Percentiles rank a stretch among this genome's conserved stretches.
phyloP scores from a whole-genome alignment of 2,797 vertebrate genomes.

The Esox masquinongy region DNA sequence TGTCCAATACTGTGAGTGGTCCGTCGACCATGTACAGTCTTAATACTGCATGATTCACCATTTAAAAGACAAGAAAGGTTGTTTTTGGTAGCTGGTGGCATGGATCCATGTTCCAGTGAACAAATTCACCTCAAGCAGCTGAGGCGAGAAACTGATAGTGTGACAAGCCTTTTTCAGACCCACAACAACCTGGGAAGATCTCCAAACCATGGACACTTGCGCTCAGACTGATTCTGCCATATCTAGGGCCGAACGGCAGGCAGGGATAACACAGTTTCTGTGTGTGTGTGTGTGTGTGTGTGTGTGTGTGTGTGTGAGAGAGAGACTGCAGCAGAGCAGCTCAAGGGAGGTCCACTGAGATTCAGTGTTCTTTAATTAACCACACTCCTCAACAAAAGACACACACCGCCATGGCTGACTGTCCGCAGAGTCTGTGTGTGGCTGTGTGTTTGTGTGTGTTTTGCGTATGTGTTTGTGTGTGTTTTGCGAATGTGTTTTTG shows the following conservation, averaged over 20 bases:
- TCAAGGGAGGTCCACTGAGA: constrained; percentile 65
- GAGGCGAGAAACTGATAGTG: background rate
- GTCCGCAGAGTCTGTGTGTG: background rate
- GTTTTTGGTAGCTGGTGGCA: background rate
- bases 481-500: too few species aligned
- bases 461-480: constrained; percentile 19
- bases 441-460: background rate
- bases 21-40: background rate
- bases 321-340: too few species aligned
- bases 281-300: constrained; percentile 12
- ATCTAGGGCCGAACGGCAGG: constrained; percentile 38
- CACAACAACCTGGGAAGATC: too few species aligned
- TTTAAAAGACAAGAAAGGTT: background rate
- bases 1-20: background rate
- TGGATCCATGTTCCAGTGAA: background rate
- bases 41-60: background rate
- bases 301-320: constrained; percentile 14
- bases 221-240: constrained; percentile 31
- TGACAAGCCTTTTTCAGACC: background rate
- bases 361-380: constrained; percentile 69
- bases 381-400: constrained; percentile 56
- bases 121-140: background rate
- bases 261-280: constrained; percentile 34
- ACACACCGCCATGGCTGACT: constrained; percentile 39
- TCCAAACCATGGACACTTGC: background rate